These are phyloP conservation scores for Erynnis tages DNA, from an alignment of 2,888 invertebrate species.

Conservation along the genomic window DNA sequence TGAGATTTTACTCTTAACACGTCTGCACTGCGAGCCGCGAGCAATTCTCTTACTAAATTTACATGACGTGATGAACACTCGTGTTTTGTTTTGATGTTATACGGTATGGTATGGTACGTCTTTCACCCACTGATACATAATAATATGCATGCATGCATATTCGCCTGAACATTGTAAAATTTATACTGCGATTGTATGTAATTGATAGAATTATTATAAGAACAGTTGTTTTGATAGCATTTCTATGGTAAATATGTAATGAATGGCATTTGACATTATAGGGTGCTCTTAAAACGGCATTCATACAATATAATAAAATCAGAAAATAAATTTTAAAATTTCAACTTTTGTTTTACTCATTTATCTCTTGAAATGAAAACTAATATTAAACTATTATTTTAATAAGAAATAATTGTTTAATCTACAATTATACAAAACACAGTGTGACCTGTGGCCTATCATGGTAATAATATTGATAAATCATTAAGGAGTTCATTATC, in stretches of 20 bases:
- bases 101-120: too few relatives aligned
- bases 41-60: too few relatives aligned
- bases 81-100: too few relatives aligned
- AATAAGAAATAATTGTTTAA: too few relatives aligned
- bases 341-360: constrained; percentile 43
- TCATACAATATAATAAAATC: constrained; percentile 77
- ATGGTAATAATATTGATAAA: constrained; percentile 43
- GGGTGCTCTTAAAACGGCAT: constrained; percentile 69
- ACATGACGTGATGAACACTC: too few relatives aligned
- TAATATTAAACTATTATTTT: constrained; percentile 4
- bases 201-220: constrained; percentile 60
- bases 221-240: constrained; percentile 75
- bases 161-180: constrained; percentile 46
- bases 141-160: constrained; percentile 36
- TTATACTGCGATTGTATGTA: constrained; percentile 36
- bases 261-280: constrained; percentile 72
- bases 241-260: constrained; percentile 70
- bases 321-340: constrained; percentile 69
- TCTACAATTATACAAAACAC: not conserved
- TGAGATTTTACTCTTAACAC: too few relatives aligned
- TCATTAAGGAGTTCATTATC: constrained; percentile 37
- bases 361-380: constrained; percentile 1
- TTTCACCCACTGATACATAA: constrained; percentile 32
- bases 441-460: constrained; percentile 46
- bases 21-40: too few relatives aligned